Conservation (phyloP, 2,888 invertebrate genomes). For the Tipula unca region DNA sequence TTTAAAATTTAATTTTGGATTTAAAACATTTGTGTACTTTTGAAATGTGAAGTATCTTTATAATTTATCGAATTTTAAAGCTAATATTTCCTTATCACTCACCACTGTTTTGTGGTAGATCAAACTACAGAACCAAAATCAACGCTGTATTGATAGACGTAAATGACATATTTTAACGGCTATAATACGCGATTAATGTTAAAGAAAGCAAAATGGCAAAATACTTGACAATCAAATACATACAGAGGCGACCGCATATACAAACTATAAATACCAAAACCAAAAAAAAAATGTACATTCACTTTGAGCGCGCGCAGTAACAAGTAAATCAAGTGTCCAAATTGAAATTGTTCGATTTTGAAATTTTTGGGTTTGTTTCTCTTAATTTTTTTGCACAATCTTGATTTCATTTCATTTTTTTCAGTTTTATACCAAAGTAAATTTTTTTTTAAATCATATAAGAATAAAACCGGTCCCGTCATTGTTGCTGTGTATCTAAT, state of each 20-base stretch:
- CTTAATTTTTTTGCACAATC: not conserved
- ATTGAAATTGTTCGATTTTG: not conserved
- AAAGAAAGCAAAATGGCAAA: not conserved
- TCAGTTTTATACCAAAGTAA: not conserved
- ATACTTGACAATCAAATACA: not conserved
- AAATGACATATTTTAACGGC: not conserved
- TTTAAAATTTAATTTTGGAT: too few relatives aligned
- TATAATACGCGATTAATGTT: not conserved
- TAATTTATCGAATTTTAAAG: too few relatives aligned
- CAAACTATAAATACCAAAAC: not conserved
- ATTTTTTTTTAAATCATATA: not conserved
- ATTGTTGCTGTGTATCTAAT: not conserved
- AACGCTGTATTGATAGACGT: too few relatives aligned
- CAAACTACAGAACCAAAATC: too few relatives aligned
- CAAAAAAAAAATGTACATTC: not conserved
- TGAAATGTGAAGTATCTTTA: too few relatives aligned
- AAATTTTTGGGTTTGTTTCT: not conserved
- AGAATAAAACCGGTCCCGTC: not conserved
- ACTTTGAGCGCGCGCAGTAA: not conserved
- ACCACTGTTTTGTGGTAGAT: too few relatives aligned
- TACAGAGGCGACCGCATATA: too few relatives aligned
- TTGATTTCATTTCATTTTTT: not conserved
- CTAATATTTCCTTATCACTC: too few relatives aligned
- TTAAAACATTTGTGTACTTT: too few relatives aligned
- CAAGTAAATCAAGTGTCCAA: slow-evolving; percentile 14